Evolutionary conservation across 2,113 vertebrate species (phyloP), one percentile per base, ranked within the genome.

Genomic region (Dolichotis patagonum): DNA sequence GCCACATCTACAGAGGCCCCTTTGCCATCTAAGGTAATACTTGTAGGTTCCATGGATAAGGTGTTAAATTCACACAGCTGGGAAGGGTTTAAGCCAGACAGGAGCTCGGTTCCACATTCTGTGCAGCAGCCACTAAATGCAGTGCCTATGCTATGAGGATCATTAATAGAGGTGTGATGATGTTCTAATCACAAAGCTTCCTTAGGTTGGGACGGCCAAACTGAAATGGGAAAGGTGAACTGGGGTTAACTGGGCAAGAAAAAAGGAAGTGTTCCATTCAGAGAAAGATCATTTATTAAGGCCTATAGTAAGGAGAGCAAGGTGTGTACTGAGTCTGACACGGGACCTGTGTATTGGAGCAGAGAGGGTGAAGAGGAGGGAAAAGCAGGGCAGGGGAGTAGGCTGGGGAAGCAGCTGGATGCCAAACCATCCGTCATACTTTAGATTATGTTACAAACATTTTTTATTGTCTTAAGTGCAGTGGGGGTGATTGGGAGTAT

Each of bases 391-490:
- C 2, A 0, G 20, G 38, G 62, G 32, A 32, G 71, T 77, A 77
- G 62, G 35, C 54, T 69, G 20, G 71, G 46, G 43, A 81, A 43
- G 28, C 19, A 81, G 17, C 19, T 46, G 58, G 81, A 22, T 26
- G 12, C n/a, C 46, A 83, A 32, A 41, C 38, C 35, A 73, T 20
- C 58, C 17, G 32, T 7, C 28, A 63, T 6, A 6, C 43, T 54
- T 14, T 80, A 94, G 54, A 62, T 38, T 17, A 49, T 63, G 26
- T 73, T 90, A 52, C 60, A 30, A 26, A n/a, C 12, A 32, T 24
- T 81, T 87, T 95, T 85, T n/a, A 85, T 85, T n/a, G 81, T 93
- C 62, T 1, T 84, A 69, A 93, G 56, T 63, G 30, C 14, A 88
- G 30, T 35, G 28, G 43, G 75, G 75, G 26, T 14, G 16, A 3